These are phyloP conservation scores for Drosophila sordidula DNA, from an alignment of 2,888 invertebrate genomes.

Conservation along the genomic window DNA sequence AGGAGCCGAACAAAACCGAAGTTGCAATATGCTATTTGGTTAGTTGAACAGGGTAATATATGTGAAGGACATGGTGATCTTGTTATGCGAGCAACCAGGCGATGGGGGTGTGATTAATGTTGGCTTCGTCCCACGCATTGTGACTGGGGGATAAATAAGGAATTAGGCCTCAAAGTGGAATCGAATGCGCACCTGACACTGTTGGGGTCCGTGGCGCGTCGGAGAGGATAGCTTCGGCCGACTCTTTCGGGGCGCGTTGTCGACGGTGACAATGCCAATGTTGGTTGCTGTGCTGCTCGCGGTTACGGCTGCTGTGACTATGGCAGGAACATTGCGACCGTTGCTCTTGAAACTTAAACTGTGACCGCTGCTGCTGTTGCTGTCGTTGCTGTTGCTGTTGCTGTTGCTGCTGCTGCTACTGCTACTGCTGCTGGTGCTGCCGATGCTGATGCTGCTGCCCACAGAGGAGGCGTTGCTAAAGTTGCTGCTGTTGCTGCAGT, in stretches of 20 bases:
- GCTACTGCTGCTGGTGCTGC: slow-evolving; percentile 68
- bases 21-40: too few species aligned
- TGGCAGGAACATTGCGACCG: slow-evolving; percentile 67
- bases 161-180: slow-evolving; percentile 15
- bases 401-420: slow-evolving; percentile 77
- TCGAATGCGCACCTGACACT: slow-evolving; percentile 90
- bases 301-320: slow-evolving; percentile 53
- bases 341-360: slow-evolving; percentile 69
- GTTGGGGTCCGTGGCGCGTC: slow-evolving; percentile 95
- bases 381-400: slow-evolving; percentile 57
- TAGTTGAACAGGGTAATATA: too few species aligned
- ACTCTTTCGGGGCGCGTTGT: slow-evolving; percentile 87
- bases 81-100: too few species aligned
- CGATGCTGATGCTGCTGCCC: slow-evolving; percentile 75
- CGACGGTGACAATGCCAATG: slow-evolving; percentile 74
- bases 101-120: too few species aligned
- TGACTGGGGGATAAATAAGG: not conserved
- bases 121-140: too few species aligned
- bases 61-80: too few species aligned
- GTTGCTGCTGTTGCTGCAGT: slow-evolving; percentile 73
- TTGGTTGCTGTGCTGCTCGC: slow-evolving; percentile 51
- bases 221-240: slow-evolving; percentile 95
- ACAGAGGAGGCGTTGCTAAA: slow-evolving; percentile 73
- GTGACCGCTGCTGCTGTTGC: slow-evolving; percentile 69
- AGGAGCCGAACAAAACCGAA: too few species aligned